Base-by-base conservation (phyloP, 2,888 invertebrate species). In the Aproaerema taeniolella region DNA sequence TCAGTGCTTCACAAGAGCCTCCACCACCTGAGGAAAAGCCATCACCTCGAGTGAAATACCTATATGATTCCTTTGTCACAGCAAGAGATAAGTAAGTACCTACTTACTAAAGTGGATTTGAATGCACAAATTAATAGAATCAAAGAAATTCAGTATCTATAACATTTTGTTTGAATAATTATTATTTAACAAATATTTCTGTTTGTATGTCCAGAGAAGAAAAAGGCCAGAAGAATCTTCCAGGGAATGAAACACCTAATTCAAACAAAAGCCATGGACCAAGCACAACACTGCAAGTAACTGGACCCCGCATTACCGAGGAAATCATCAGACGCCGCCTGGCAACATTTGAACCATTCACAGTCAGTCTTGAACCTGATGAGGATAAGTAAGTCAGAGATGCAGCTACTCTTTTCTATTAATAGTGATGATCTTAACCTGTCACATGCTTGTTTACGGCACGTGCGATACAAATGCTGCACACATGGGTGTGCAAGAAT, bases 1-100 rank as follows among this genome's bases (percentile, higher is more conserved):
- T 97, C 64, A 94, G 95, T 43, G 93, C 96, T 0, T 92, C 94
- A 2, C 92, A 68, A 91, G 95, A 72, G 91, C 94, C 67, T 81
- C 92, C 63, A 89, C 94, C 70, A 83, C 92, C 76, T 75, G 91
- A 90, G 54, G 91, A 91, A 44, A 91, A 93, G 60, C 91, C 91
- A 42, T 77, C 91, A 24, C 91, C 91, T 2, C 73, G 83, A 72
- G 91, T 89, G 55, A 91, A 89, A 69, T 87, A 83, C 45, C 63
- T 87, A 2, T 87, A 90, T 66, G 91, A 90, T 46, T 86, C 87
- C 45, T 87, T 87, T 72, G 85, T 87, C 9, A 85, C 85, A 36
- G 78, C 87, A 14, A 60, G 82, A 51, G 86, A 86, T 26, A 85
- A 86, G 86, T 83, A 64, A 67, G 75, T 61, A n/a, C 11, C 32